A percentile compares a stretch with the other conserved stretches of the same genome.
Evolutionary conservation across 2,113 vertebrate species (phyloP).

Genomic region (Microtus richardsoni): DNA sequence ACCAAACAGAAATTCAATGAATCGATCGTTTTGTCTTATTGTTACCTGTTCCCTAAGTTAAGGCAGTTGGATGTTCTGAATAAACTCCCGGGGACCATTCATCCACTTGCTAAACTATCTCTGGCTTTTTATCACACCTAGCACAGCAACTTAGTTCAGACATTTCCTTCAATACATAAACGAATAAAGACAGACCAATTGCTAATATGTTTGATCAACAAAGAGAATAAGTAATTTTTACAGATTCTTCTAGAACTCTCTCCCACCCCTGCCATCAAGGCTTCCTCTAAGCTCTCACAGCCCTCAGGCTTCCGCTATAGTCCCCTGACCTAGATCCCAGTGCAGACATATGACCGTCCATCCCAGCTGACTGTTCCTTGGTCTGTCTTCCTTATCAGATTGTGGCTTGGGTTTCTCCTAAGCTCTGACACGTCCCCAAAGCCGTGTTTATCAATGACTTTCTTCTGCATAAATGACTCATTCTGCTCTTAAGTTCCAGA

Average conservation of each 20-base stretch:
- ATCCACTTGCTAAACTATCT: neutral
- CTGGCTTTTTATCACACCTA: neutral
- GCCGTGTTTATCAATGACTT: neutral
- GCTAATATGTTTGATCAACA: neutral
- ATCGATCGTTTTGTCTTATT: neutral
- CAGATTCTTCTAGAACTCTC: neutral
- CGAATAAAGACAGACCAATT: neutral
- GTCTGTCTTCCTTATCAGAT: neutral
- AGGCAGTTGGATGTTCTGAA: slow-evolving; percentile 23
- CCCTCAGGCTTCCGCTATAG: neutral
- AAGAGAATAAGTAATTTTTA: neutral
- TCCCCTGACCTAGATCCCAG: neutral
- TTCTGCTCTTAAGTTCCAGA: neutral
- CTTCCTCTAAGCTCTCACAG: neutral
- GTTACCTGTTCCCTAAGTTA: neutral
- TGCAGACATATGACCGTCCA: neutral
- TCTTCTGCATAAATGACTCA: neutral
- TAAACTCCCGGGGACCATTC: neutral
- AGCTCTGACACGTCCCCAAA: neutral
- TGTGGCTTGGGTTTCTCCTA: neutral
- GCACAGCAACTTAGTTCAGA: neutral
- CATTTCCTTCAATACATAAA: slow-evolving; percentile 29
- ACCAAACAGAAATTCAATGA: neutral
- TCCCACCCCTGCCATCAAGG: too few relatives aligned
- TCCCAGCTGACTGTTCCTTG: neutral